Evolutionary conservation across 2,113 vertebrate species (phyloP).

Genomic region (Abramis brama): DNA sequence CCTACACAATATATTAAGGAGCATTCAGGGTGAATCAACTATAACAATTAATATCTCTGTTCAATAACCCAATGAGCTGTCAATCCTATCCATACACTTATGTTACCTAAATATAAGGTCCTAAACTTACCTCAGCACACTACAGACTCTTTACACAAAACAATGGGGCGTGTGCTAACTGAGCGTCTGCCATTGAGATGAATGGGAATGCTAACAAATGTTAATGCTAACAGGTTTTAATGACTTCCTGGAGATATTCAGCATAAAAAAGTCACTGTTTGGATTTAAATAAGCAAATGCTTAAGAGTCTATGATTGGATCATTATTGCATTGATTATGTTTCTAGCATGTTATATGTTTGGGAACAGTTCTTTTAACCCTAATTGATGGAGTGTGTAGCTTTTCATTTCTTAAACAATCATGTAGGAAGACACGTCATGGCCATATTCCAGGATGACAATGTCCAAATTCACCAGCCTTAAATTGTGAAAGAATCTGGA

Average conservation of each 20-base stretch:
- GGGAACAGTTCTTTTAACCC: no score
- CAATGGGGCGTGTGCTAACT: neutral
- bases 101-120: neutral
- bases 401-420: no score
- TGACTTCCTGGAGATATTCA: neutral
- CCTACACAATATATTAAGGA: neutral
- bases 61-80: neutral
- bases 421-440: no score
- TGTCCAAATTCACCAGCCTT: no score
- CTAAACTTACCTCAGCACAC: neutral
- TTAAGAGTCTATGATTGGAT: no score
- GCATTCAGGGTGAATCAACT: neutral
- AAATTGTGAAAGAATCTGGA: no score
- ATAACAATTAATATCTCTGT: neutral
- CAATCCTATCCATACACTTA: neutral
- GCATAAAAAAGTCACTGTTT: no score
- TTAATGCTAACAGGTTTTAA: neutral
- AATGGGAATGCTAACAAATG: neutral
- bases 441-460: no score
- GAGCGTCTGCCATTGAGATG: neutral
- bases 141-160: neutral
- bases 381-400: no score
- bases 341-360: no score
- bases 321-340: no score
- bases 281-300: no score